These are phyloP conservation scores for Bradypus variegatus DNA, from an alignment of 2,797 vertebrate genomes.

Conservation along the genomic window DNA sequence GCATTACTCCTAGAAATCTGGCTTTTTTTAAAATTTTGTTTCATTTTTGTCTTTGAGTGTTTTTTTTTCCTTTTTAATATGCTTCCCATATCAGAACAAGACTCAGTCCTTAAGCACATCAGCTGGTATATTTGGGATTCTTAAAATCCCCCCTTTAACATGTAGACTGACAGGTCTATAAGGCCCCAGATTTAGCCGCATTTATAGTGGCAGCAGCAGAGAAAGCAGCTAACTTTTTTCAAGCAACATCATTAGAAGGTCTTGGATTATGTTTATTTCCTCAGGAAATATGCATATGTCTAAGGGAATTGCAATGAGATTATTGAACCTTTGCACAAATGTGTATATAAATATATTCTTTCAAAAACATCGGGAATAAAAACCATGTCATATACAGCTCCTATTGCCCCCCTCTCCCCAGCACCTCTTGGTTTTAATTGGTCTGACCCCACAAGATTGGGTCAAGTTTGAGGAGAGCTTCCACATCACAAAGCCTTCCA, in stretches of 20 bases:
- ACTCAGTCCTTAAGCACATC: not conserved
- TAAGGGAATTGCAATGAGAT: not conserved
- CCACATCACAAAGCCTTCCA: not conserved
- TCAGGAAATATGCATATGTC: not conserved
- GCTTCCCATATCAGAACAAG: not conserved
- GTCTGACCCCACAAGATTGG: not conserved
- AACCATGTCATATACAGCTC: not conserved
- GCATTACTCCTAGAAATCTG: not conserved
- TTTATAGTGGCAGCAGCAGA: not conserved
- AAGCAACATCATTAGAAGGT: not conserved
- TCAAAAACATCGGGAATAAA: not conserved
- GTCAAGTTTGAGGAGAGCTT: not conserved
- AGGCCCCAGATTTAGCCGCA: not conserved
- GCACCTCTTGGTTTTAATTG: not conserved
- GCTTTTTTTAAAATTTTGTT: not conserved
- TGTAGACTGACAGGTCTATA: too few relatives aligned
- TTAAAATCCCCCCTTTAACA: not conserved
- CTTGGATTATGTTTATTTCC: not conserved
- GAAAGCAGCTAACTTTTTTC: not conserved
- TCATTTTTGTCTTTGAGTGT: too few relatives aligned
- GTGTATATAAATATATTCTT: not conserved
- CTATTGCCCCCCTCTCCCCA: not conserved
- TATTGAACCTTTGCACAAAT: not conserved
- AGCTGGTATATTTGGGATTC: not conserved
- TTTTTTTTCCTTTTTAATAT: too few relatives aligned